phyloP scores from a whole-genome alignment of 92 coral and sea anemone species.

The Porites evermanni region DNA sequence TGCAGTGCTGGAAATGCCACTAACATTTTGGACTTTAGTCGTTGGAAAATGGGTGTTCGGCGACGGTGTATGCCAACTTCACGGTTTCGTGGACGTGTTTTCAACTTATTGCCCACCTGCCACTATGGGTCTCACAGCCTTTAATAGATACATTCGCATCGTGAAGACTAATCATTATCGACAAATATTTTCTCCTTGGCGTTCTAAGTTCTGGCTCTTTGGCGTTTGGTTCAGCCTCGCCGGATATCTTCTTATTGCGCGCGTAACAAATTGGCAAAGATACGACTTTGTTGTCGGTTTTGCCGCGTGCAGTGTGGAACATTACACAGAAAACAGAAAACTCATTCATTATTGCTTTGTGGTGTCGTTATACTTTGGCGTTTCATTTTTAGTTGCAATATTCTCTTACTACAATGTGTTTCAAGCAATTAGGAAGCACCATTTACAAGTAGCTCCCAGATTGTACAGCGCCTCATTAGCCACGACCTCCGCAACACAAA shows the following conservation, averaged over 20 bases:
- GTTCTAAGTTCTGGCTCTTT: constrained; percentile 43
- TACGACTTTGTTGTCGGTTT: constrained; percentile 52
- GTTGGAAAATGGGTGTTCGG: constrained; percentile 73
- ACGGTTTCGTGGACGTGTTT: constrained; percentile 70
- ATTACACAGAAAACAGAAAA: constrained; percentile 37
- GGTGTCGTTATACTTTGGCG: constrained; percentile 34
- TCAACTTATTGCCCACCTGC: constrained; percentile 78
- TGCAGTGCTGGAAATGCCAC: constrained; percentile 77
- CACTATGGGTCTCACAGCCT: constrained; percentile 74
- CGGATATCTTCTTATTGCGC: constrained; percentile 39
- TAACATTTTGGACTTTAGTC: constrained; percentile 59
- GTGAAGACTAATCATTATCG: constrained; percentile 65
- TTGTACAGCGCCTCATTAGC: background rate
- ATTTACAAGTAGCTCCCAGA: constrained; percentile 10
- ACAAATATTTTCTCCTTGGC: constrained; percentile 63
- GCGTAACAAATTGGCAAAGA: constrained; percentile 46
- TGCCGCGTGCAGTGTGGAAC: constrained; percentile 58
- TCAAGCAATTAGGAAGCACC: constrained; percentile 22
- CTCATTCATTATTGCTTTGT: constrained; percentile 45
- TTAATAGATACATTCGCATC: constrained; percentile 75
- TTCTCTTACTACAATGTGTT: constrained; percentile 40
- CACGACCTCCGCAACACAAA: background rate
- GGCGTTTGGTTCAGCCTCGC: constrained; percentile 52
- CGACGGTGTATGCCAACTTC: constrained; percentile 65
- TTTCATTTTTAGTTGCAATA: constrained; percentile 38